These are phyloP conservation scores for Lochmaea crataegi DNA, from an alignment of 2,888 invertebrate species.

Conservation along the genomic window DNA sequence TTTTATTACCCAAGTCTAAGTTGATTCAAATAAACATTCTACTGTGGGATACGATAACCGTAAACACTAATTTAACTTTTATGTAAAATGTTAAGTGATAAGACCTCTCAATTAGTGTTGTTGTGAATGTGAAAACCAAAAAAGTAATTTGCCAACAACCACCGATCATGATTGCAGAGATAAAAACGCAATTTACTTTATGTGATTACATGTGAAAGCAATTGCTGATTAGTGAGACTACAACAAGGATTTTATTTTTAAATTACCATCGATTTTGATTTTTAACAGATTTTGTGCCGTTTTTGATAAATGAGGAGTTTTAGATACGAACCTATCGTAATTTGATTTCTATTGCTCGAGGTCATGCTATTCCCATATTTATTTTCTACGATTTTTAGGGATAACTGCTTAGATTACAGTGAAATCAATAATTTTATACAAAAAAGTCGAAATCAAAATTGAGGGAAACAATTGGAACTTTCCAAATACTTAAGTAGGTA, in stretches of 20 bases:
- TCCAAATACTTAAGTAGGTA: too few species aligned
- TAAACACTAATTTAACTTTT: constrained; percentile 28
- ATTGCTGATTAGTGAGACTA: constrained; percentile 28
- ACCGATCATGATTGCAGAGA: constrained; percentile 29
- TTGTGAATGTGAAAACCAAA: constrained; percentile 26
- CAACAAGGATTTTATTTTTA: constrained; percentile 21
- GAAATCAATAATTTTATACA: background rate
- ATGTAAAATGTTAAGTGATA: constrained; percentile 22
- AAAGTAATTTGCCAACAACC: constrained; percentile 32
- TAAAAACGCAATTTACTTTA: constrained; percentile 31
- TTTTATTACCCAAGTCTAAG: background rate
- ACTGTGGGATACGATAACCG: background rate
- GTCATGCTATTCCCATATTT: constrained; percentile 7
- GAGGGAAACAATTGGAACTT: too few species aligned
- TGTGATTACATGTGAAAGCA: constrained; percentile 30
- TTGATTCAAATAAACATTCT: too few species aligned
- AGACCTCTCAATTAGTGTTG: constrained; percentile 20
- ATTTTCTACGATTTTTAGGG: background rate
- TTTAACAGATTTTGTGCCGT: constrained; percentile 16
- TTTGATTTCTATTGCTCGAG: constrained; percentile 2
- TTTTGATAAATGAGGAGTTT: background rate
- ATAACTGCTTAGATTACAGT: background rate
- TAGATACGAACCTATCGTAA: constrained; percentile 7
- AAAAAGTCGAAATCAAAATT: too few species aligned
- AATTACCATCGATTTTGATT: constrained; percentile 12